A percentile compares a stretch with the other conserved stretches of the same genome.
Conservation (phyloP, 2,888 invertebrate genomes). For the Phortica magna region DNA sequence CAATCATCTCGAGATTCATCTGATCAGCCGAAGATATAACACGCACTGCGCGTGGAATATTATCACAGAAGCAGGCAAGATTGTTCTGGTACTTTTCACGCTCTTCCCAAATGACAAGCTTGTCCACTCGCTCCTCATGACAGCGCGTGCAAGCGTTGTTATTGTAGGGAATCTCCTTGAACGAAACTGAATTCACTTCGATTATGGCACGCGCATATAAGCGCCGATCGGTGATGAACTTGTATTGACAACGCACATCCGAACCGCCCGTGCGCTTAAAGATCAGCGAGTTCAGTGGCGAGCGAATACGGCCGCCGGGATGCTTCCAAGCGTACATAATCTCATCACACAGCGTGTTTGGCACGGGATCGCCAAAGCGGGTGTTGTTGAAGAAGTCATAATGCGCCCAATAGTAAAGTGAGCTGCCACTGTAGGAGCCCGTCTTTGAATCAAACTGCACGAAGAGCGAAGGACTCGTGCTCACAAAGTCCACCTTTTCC, state of each 20-base stretch:
- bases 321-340: constrained; percentile 92
- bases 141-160: constrained; percentile 90
- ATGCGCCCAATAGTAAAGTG: constrained; percentile 95
- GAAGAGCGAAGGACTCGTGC: constrained; percentile 90
- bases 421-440: constrained; percentile 95
- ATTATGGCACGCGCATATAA: constrained; percentile 90
- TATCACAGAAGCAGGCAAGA: constrained; percentile 87
- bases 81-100: constrained; percentile 83
- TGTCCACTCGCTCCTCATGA: constrained; percentile 91
- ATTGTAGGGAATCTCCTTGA: constrained; percentile 90
- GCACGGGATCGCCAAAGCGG: constrained; percentile 89
- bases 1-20: constrained; percentile 88
- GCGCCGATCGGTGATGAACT: constrained; percentile 89
- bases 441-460: constrained; percentile 95
- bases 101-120: constrained; percentile 89
- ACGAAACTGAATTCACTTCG: constrained; percentile 86
- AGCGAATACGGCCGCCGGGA: constrained; percentile 86
- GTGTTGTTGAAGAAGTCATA: constrained; percentile 96
- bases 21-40: constrained; percentile 89
- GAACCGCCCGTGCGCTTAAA: constrained; percentile 88
- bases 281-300: constrained; percentile 91
- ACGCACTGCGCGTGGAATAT: constrained; percentile 81
- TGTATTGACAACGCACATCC: constrained; percentile 89
- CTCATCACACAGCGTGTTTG: constrained; percentile 91
- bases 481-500: constrained; percentile 95